These are phyloP conservation scores for Tenodera sinensis DNA, from an alignment of 2,888 invertebrate species.

Conservation along the genomic window DNA sequence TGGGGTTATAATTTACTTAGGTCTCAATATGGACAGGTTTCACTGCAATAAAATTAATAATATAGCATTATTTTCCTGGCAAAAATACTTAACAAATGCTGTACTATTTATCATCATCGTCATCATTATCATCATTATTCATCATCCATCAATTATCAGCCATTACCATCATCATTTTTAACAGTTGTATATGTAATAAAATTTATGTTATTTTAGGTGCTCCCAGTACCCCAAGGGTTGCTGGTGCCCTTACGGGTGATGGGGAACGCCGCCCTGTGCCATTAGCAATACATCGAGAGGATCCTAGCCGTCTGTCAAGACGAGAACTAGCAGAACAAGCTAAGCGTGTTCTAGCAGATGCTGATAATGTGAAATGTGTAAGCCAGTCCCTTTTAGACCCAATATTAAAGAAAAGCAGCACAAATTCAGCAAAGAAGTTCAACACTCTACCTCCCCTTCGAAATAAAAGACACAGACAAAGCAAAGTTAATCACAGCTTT, in stretches of 20 bases:
- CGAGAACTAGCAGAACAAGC: slow-evolving; percentile 67
- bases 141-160: no score
- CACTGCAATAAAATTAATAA: no score
- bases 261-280: slow-evolving; percentile 48
- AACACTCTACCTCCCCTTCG: slow-evolving; percentile 27
- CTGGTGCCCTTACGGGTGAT: slow-evolving; percentile 49
- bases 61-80: no score
- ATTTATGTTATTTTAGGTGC: slow-evolving; percentile 11
- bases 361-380: slow-evolving; percentile 66
- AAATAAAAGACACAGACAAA: neutral
- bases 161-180: no score
- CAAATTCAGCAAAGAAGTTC: slow-evolving; percentile 8
- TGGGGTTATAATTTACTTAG: no score
- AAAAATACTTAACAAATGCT: no score
- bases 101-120: no score
- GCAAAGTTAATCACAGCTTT: neutral
- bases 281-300: slow-evolving; percentile 54
- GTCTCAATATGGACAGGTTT: no score
- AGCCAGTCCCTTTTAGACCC: slow-evolving; percentile 1
- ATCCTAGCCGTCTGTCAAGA: slow-evolving; percentile 66
- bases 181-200: no score
- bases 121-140: no score
- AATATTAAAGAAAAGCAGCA: neutral
- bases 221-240: slow-evolving; percentile 37
- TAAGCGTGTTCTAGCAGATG: slow-evolving; percentile 72